A percentile compares a stretch with the other conserved stretches of the same genome.
phyloP scores from a whole-genome alignment of 2,113 vertebrate genomes.

The Lepisosteus osseus region DNA sequence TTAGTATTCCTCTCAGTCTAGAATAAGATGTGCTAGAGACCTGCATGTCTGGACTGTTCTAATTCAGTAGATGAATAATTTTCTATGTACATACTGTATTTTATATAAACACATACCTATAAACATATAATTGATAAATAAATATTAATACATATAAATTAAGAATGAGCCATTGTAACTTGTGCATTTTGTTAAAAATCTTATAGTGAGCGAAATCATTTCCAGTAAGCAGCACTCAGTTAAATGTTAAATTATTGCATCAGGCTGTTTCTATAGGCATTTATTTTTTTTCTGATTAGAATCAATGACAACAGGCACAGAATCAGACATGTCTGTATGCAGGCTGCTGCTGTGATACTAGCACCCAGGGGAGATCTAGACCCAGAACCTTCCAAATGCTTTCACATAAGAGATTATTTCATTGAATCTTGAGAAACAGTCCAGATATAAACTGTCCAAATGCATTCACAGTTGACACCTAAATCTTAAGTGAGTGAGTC shows the following conservation, averaged over 20 bases:
- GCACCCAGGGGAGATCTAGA: background rate
- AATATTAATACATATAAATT: too few relatives aligned
- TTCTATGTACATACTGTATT: too few relatives aligned
- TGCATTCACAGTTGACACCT: background rate
- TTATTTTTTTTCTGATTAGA: too few relatives aligned
- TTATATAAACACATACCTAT: too few relatives aligned
- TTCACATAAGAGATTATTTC: background rate
- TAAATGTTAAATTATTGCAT: background rate
- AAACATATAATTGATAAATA: too few relatives aligned
- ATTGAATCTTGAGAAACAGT: background rate
- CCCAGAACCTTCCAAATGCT: background rate
- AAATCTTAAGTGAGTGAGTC: background rate
- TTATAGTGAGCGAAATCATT: background rate
- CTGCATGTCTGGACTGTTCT: constrained; percentile 56
- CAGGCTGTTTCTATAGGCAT: background rate
- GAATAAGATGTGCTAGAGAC: constrained; percentile 48
- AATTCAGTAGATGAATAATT: constrained; percentile 39
- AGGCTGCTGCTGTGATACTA: background rate
- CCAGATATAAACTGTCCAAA: background rate
- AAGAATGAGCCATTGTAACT: too few relatives aligned
- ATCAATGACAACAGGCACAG: constrained; percentile 21
- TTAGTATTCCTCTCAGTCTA: constrained; percentile 41
- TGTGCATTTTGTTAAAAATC: background rate
- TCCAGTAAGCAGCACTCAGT: background rate
- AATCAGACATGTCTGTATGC: background rate